Base-by-base conservation (phyloP, 2,113 vertebrate species). In the Bubo blakistoni region DNA sequence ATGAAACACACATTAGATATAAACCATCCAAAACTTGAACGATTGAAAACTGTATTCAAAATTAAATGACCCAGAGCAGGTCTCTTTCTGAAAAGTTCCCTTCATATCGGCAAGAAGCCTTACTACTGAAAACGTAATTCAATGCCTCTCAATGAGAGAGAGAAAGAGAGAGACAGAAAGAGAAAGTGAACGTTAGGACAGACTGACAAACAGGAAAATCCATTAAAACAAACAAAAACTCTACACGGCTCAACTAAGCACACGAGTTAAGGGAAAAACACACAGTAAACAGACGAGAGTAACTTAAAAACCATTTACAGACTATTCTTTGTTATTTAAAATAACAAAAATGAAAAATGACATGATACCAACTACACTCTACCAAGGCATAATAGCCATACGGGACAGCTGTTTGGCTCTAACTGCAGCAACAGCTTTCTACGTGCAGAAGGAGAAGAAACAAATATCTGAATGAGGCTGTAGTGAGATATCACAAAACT, bases 1-100 rank as follows among this genome's bases (percentile, higher is more conserved):
- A 98, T 98, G 98, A 98, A 98, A 98, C 98, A 98, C 98, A 98
- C 98, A 96, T 98, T 98, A 98, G 98, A 98, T 98, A 98, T 98
- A 98, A 98, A 98, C 98, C 98, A 98, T 98, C 98, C 98, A 98
- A 98, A 98, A 98, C 97, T 96, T 98, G 98, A 98, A 98, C 98
- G 98, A 98, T 98, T 98, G 97, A 98, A 98, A 98, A 98, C 98
- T 98, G 98, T 98, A 98, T 98, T 98, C 97, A 98, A 98, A 98
- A 98, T 98, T 97, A 98, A 98, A 98, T 97, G 95, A 98, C 98
- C 98, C 96, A 97, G 98, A 98, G 97, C 97, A 98, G 98, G 98
- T 98, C 98, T 98, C 98, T 98, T 98, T 98, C 98, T 98, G 97
- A 98, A 98, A 98, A 98, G 98, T 98, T 98, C 98, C 98, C 98